Base-by-base conservation (phyloP, 2,888 invertebrate species). In the Drosophila barbarae region DNA sequence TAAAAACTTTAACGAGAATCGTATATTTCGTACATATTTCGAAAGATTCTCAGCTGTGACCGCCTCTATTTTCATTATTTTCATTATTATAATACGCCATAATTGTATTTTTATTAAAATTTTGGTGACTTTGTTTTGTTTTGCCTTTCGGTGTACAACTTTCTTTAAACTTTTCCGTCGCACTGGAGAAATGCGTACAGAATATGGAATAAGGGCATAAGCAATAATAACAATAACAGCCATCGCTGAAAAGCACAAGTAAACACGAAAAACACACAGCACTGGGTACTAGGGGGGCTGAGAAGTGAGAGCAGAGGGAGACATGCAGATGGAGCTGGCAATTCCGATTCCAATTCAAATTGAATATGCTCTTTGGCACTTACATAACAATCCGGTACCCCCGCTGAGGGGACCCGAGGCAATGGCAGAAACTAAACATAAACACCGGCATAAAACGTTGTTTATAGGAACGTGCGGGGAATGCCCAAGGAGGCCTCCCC, bases 391-490 rank as follows among this genome's bases (percentile, higher is more conserved):
- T 69, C 49, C 52, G 7, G 13, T n/a, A 1, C 44, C 36, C 13
- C 32, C 12, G 21, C 44, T 41, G 18, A 5, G 42, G 46, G 8
- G 9, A 2, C 28, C 9, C 28, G 28, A 9, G 28, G 28, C 28
- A 30, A 30, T 10, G 18, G 32, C 66, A 56, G 72, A 68, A 66
- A 73, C 78, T 71, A 53, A 65, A 50, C 52, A 81, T 77, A 75
- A 84, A 81, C 67, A 75, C 46, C 61, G 73, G 69, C 73, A 71
- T 81, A 69, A 80, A 84, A 69, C 47, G 82, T 59, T 75, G 78
- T 66, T 84, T 75, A 77, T 75, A 36, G 53, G 61, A 49, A 78
- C 78, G 78, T 78, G 78, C 41, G 36, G 35, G 58, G 82, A 65
- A 69, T 78, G 34, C 49, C 51, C 10, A 34, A 49, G 15, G n/a